Evolutionary conservation across 2,888 invertebrate genomes (phyloP).

Genomic region (Drosophila hamatofila): DNA sequence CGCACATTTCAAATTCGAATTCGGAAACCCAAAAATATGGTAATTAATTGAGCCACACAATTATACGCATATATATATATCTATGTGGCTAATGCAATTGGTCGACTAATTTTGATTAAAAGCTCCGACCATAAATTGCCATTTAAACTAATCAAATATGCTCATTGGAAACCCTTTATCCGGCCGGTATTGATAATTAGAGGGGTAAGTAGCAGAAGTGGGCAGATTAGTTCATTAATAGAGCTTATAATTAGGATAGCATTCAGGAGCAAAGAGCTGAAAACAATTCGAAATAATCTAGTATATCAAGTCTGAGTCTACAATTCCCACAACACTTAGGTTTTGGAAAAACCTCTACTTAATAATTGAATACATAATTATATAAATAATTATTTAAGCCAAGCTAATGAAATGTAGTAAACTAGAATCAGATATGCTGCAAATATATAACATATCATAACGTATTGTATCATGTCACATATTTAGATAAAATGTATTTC

Average conservation of each 20-base stretch:
- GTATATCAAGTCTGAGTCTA: background rate
- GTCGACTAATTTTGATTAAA: slow-evolving; percentile 2
- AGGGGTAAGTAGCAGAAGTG: background rate
- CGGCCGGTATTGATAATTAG: background rate
- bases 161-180: background rate
- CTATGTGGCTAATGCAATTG: slow-evolving; percentile 43
- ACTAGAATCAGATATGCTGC: no score
- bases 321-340: no score
- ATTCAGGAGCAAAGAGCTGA: background rate
- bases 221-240: background rate
- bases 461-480: no score
- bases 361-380: no score
- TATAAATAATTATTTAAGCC: no score
- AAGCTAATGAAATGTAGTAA: no score
- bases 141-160: slow-evolving; percentile 1
- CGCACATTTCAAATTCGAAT: slow-evolving; percentile 24
- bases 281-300: background rate
- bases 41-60: slow-evolving; percentile 29
- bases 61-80: background rate
- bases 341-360: no score
- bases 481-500: no score
- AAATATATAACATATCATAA: no score
- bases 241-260: background rate
- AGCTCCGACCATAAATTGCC: background rate
- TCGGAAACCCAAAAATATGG: slow-evolving; percentile 32